phyloP scores from a whole-genome alignment of 2,888 invertebrate species.

The Dasysyrphus tricinctus region DNA sequence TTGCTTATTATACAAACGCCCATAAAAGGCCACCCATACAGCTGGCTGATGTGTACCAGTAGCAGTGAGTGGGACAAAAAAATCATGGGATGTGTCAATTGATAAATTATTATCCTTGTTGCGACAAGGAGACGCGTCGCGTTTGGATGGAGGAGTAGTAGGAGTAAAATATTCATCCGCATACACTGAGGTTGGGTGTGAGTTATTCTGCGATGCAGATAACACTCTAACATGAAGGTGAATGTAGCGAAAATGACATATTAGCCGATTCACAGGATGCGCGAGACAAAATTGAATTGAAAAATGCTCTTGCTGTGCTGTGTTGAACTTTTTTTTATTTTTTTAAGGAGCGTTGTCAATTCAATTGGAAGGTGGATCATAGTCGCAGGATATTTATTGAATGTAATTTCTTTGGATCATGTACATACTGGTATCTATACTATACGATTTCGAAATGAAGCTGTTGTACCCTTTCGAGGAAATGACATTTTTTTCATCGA shows the following conservation, averaged over 20 bases:
- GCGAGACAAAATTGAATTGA: conserved; percentile 65
- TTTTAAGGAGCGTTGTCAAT: conserved; percentile 32
- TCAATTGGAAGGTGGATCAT: conserved; percentile 50
- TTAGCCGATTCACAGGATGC: conserved; percentile 64
- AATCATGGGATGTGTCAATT: conserved; percentile 70
- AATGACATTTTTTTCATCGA: conserved; percentile 43
- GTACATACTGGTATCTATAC: conserved; percentile 3
- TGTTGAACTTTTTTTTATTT: conserved; percentile 29
- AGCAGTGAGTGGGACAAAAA: conserved; percentile 29
- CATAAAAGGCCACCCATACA: conserved; percentile 64
- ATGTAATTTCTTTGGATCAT: conserved; percentile 66
- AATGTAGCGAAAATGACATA: conserved; percentile 67
- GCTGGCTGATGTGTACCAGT: background rate
- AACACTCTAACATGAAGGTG: conserved; percentile 54
- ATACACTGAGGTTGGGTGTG: conserved; percentile 33
- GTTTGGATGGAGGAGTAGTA: background rate
- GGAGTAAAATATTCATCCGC: conserved; percentile 46
- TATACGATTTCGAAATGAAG: conserved; percentile 23
- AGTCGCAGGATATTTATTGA: conserved; percentile 66
- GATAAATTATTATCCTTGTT: conserved; percentile 74
- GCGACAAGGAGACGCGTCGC: conserved; percentile 48
- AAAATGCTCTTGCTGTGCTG: conserved; percentile 35
- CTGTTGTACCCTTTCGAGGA: conserved; percentile 46
- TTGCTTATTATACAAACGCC: conserved; percentile 64
- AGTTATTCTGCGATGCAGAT: conserved; percentile 66